Conservation (phyloP, 1,140 invertebrate species). For the Adoxophyes honmai region DNA sequence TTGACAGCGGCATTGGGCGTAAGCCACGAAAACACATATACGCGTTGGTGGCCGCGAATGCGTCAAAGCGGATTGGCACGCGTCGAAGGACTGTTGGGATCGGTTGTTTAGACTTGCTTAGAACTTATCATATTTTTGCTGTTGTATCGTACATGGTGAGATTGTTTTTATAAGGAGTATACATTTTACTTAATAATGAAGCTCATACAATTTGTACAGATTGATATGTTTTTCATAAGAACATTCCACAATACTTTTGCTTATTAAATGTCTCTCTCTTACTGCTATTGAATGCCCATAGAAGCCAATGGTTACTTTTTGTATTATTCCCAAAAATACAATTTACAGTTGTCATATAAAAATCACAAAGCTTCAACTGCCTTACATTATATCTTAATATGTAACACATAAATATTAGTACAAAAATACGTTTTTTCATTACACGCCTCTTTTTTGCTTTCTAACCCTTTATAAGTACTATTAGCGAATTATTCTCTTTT, state of each 20-base stretch:
- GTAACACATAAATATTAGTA: constrained; percentile 26
- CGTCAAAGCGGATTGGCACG: no score
- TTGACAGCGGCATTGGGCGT: no score
- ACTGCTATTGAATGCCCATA: constrained; percentile 9
- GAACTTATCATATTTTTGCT: no score
- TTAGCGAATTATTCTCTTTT: not conserved
- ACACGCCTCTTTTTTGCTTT: constrained; percentile 13
- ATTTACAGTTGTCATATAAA: constrained; percentile 5
- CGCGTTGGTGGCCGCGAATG: no score
- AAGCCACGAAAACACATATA: no score
- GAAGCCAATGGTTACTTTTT: constrained; percentile 1
- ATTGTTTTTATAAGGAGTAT: no score
- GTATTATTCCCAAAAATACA: not conserved
- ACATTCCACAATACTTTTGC: not conserved
- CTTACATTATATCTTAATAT: constrained; percentile 24
- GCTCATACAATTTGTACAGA: constrained; percentile 51
- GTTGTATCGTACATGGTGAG: no score
- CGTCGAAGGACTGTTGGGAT: no score
- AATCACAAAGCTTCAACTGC: constrained; percentile 34
- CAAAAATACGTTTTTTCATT: constrained; percentile 23
- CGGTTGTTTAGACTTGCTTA: no score
- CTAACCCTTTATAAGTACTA: not conserved
- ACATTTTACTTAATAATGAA: constrained; percentile 20
- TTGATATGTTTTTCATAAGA: constrained; percentile 41
- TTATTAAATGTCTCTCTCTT: not conserved